Base-by-base conservation (phyloP, 2,113 vertebrate genomes). In the Sardina pilchardus region DNA sequence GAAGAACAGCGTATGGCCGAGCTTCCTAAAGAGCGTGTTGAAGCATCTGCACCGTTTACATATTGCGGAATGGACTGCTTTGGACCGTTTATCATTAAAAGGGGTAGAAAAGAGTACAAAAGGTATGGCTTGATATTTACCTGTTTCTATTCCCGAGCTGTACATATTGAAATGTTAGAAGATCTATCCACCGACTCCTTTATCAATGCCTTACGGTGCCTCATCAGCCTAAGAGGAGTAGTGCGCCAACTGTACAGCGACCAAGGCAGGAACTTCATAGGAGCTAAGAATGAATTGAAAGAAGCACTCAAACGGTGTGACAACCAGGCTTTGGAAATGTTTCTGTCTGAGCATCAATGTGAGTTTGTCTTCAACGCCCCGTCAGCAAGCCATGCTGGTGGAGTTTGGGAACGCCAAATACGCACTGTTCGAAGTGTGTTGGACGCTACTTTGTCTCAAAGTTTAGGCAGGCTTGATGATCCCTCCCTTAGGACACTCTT, bases 131-230 rank as follows among this genome's bases (percentile, higher is more conserved):
- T 89, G 5, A 82, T 89, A 0, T 84, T 87, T 10, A 87, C 86
- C 6, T 89, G 88, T 10, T 21, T 88, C 1, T 87, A 14, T 16
- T 89, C 84, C 75, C 19, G 59, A 84, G 88, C 85, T 36, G 34
- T 86, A 1, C 86, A 87, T 12, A 59, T 89, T 19, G 81, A 90
- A 21, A 90, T 88, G 87, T 45, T 90, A 2, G 81, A 90, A 56
- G 89, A 88, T 85, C 17, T 87, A 34, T 83, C 85, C 0, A 88
- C 87, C 21, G 84, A 89, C 24, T 8, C 81, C 0, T 85, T 90
- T 16, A 84, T 90, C 17, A 90, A 88, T 34, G 45, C 85, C 7
- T 39, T 88, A 9, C 63, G 82, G 1, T 88, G 85, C 21, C 88
- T 86, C 24, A 80, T 89, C 19, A 84, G 84, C 24, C 67, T 87